These are phyloP conservation scores for Lichenostomus cassidix DNA, from an alignment of 2,113 vertebrate genomes.

Conservation along the genomic window DNA sequence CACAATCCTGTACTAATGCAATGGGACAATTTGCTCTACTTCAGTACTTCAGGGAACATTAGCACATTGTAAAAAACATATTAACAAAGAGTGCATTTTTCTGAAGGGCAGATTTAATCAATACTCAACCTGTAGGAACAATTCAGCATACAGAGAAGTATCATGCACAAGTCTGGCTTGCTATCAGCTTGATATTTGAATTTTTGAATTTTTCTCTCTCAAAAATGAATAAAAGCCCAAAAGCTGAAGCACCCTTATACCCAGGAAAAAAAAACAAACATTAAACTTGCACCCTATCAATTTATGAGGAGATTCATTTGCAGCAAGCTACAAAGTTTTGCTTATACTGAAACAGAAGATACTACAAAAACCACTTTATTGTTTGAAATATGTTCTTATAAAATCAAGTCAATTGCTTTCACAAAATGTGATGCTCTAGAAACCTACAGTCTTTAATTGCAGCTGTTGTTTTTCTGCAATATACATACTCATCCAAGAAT, in stretches of 20 bases:
- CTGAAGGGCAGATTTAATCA: conserved; percentile 31
- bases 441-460: neutral
- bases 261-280: neutral
- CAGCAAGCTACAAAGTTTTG: neutral
- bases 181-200: neutral
- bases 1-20: conserved; percentile 43
- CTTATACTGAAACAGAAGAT: neutral
- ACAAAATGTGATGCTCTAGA: neutral
- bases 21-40: conserved; percentile 11
- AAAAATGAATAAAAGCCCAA: neutral
- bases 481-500: neutral
- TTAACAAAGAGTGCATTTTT: neutral
- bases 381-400: neutral
- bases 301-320: neutral
- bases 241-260: neutral
- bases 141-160: neutral
- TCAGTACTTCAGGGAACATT: neutral
- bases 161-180: neutral
- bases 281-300: neutral
- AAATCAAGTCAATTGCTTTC: neutral
- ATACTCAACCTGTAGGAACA: neutral
- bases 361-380: neutral
- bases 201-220: neutral
- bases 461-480: neutral
- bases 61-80: neutral